Conservation (phyloP, 2,113 vertebrate genomes). For the Ceyx margarethae region DNA sequence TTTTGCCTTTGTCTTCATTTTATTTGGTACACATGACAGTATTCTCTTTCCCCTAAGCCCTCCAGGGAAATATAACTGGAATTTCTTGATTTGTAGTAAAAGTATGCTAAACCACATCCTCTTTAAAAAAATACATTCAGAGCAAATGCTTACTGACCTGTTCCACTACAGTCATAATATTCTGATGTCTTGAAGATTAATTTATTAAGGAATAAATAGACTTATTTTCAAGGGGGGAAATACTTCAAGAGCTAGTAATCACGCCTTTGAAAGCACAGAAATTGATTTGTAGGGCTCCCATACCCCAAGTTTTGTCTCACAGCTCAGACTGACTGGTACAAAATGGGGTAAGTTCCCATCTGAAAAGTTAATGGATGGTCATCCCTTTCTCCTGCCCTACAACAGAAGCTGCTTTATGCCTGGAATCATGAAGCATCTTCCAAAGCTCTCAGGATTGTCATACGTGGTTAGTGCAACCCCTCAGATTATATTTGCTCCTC, state of each 20-base stretch:
- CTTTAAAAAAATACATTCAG: neutral
- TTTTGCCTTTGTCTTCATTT: neutral
- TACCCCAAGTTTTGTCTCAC: neutral
- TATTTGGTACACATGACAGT: neutral
- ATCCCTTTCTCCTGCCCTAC: neutral
- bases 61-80: neutral
- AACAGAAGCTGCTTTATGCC: neutral
- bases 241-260: neutral
- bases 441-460: neutral
- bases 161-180: neutral
- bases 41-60: neutral
- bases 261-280: neutral
- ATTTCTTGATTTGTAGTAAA: neutral
- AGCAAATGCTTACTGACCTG: neutral
- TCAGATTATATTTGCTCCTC: neutral
- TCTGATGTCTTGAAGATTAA: neutral
- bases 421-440: neutral
- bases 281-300: neutral
- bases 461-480: rapidly evolving
- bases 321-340: neutral
- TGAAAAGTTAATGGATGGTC: neutral
- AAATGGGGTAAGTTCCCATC: neutral
- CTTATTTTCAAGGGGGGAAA: neutral
- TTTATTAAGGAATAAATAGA: neutral
- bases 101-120: neutral